Evolutionary conservation across 2,888 invertebrate species (phyloP), one percentile per base, ranked within the genome.

Genomic region (Morinoia aosen): DNA sequence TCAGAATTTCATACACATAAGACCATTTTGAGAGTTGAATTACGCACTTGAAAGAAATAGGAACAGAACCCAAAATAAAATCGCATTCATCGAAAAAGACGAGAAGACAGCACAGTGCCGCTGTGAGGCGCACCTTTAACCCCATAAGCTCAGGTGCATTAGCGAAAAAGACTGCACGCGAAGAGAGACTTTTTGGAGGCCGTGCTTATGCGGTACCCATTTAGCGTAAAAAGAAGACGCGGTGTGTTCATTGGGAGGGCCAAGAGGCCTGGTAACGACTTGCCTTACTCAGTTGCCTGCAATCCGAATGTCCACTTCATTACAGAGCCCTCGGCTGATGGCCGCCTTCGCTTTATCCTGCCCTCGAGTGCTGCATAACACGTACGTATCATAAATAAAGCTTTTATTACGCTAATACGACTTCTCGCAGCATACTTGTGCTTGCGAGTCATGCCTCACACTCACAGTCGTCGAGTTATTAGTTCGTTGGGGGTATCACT

Each of bases 221-320:
- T 76, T 76, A 76, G 25, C 76, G 76, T 76, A 76, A 33, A 76
- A 76, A 76, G 76, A 76, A 76, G 76, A 76, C 76, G 76, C 76
- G 76, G 76, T 76, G 76, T 76, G 76, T 76, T 76, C 76, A 76
- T 76, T 76, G 76, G 76, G 76, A 76, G 33, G 76, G 76, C 76
- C 76, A 76, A 25, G 76, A 76, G 76, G 76, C 25, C 76, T 33
- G 76, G 76, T 76, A 76, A 76, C 76, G 76, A 76, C 76, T 76
- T 76, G 76, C 76, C 76, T 76, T 76, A 76, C 76, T 76, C 76
- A 76, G 76, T 76, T 76, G 25, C 76, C 76, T 76, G 76, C 76
- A 76, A 76, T 76, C 76, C 76, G 76, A 76, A 76, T 76, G 76
- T 76, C 76, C 76, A 25, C 76, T 76, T 76, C 76, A 76, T 76